phyloP scores from a whole-genome alignment of 2,888 invertebrate species.

The Magallana nippona region DNA sequence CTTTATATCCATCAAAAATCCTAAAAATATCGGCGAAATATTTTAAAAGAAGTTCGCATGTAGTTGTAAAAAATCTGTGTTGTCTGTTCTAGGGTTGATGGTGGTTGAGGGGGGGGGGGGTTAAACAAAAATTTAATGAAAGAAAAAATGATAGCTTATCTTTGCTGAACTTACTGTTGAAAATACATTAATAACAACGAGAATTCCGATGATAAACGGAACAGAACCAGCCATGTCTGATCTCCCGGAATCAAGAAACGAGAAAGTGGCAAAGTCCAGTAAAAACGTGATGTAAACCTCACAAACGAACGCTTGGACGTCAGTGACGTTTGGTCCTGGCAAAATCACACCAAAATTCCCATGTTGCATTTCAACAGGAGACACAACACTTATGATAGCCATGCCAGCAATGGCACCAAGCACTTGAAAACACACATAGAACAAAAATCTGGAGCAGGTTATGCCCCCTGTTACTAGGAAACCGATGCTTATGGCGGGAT shows the following conservation, averaged over 20 bases:
- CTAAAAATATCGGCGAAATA: too few species aligned
- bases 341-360: constrained; percentile 60
- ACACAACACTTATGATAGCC: constrained; percentile 54
- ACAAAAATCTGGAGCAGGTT: constrained; percentile 52
- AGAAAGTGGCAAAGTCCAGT: constrained; percentile 61
- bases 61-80: too few species aligned
- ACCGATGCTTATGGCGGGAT: constrained; percentile 66
- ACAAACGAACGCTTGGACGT: constrained; percentile 60
- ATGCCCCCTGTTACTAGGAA: constrained; percentile 57
- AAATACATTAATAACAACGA: constrained; percentile 64
- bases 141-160: too few species aligned
- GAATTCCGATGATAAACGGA: constrained; percentile 66
- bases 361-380: constrained; percentile 54
- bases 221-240: constrained; percentile 61
- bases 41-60: too few species aligned
- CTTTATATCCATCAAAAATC: too few species aligned
- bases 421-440: constrained; percentile 63
- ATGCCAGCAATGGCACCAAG: constrained; percentile 62
- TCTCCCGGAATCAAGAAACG: constrained; percentile 62
- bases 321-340: constrained; percentile 58
- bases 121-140: too few species aligned
- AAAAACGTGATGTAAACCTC: constrained; percentile 66
- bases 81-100: too few species aligned
- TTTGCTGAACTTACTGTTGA: constrained; percentile 59
- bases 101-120: too few species aligned